A percentile compares a stretch with the other conserved stretches of the same genome.
phyloP scores from a whole-genome alignment of 1,140 invertebrate genomes.

The Zelostemma sp. region DNA sequence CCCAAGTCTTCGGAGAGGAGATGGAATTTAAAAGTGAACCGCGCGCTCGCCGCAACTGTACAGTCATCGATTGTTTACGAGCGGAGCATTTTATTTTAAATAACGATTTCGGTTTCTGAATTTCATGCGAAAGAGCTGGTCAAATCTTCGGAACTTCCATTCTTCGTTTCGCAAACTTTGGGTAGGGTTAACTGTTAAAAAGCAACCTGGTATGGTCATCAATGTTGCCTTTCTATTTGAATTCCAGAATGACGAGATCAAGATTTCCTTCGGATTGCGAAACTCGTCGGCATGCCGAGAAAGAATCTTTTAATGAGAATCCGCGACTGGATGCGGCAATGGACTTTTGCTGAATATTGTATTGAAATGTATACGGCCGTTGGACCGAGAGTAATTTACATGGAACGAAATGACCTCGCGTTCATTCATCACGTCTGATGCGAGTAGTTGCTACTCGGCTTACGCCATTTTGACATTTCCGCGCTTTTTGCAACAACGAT shows the following conservation, averaged over 20 bases:
- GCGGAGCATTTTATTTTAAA: too few species aligned
- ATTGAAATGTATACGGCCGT: constrained; percentile 14
- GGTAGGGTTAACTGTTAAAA: too few species aligned
- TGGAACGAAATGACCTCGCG: constrained; percentile 23
- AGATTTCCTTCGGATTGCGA: constrained; percentile 16
- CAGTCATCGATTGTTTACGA: too few species aligned
- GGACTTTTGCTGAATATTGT: constrained; percentile 22
- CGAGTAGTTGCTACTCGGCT: constrained; percentile 47
- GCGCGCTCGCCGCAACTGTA: too few species aligned
- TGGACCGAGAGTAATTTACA: constrained; percentile 9
- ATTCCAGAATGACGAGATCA: constrained; percentile 20
- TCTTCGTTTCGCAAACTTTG: too few species aligned
- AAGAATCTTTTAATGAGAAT: constrained; percentile 30
- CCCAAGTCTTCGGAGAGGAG: too few species aligned
- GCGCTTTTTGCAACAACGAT: constrained; percentile 27
- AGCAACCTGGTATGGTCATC: too few species aligned
- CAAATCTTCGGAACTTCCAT: too few species aligned
- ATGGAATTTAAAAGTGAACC: too few species aligned
- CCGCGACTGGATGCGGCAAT: neutral
- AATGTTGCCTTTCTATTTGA: constrained; percentile 14
- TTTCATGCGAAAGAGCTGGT: too few species aligned
- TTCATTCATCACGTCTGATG: constrained; percentile 36
- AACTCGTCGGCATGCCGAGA: constrained; percentile 7
- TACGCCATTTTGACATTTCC: constrained; percentile 50
- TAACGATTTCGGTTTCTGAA: too few species aligned